Percentiles rank a stretch among this genome's conserved stretches.
These are phyloP conservation scores for Phocoena phocoena DNA, from an alignment of 2,113 vertebrate species.

Conservation along the genomic window DNA sequence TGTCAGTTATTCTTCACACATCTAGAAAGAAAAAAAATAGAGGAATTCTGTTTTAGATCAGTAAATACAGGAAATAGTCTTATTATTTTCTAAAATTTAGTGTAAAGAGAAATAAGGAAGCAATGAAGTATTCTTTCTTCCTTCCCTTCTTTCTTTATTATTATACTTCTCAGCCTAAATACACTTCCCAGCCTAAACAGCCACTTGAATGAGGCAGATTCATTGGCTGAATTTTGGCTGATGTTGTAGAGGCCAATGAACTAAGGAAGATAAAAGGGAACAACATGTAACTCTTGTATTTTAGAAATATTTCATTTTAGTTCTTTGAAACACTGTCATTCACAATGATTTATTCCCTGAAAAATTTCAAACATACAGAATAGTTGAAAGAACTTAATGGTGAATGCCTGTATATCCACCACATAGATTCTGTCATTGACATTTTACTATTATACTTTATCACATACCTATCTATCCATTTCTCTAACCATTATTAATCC, in stretches of 20 bases:
- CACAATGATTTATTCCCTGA: neutral
- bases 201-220: neutral
- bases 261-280: constrained; percentile 9
- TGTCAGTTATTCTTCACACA: neutral
- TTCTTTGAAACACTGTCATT: neutral
- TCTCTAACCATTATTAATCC: neutral
- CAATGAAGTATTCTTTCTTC: neutral
- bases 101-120: constrained; percentile 16
- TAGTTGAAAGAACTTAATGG: constrained; percentile 1
- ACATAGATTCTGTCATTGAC: neutral
- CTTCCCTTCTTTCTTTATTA: neutral
- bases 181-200: neutral
- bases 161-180: neutral
- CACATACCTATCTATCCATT: neutral
- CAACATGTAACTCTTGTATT: neutral
- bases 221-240: neutral
- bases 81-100: neutral
- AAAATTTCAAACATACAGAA: neutral
- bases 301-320: constrained; percentile 17
- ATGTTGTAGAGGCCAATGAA: neutral
- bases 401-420: neutral
- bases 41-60: neutral
- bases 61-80: neutral
- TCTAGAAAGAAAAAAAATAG: neutral
- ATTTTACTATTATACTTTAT: neutral